phyloP scores from a whole-genome alignment of 1,140 invertebrate species.

The Drosophila yakuba region DNA sequence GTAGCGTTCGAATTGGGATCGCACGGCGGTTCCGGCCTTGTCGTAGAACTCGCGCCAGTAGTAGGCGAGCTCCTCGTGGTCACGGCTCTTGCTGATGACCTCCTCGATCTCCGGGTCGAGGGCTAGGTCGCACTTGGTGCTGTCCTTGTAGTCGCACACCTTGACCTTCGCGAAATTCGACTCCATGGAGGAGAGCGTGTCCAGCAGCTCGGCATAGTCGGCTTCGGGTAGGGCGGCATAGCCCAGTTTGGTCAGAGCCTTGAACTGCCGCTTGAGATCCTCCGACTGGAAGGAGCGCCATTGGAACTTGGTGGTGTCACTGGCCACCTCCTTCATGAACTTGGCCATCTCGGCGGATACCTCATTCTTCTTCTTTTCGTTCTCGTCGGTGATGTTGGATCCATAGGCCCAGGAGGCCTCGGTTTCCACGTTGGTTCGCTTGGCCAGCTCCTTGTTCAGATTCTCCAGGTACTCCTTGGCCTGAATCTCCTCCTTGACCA shows the following conservation, averaged over 20 bases:
- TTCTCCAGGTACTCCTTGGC: slow-evolving; percentile 87
- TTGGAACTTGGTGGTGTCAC: slow-evolving; percentile 87
- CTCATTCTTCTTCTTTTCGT: slow-evolving; percentile 87
- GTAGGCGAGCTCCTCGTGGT: slow-evolving; percentile 90
- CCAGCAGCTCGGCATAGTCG: slow-evolving; percentile 87
- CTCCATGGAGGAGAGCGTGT: slow-evolving; percentile 90
- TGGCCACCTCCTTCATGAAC: slow-evolving; percentile 78
- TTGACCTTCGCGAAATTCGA: slow-evolving; percentile 92
- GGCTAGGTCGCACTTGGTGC: slow-evolving; percentile 89
- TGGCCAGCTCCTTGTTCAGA: slow-evolving; percentile 86
- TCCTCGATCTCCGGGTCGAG: slow-evolving; percentile 92
- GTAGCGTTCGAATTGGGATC: slow-evolving; percentile 89
- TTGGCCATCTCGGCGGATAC: slow-evolving; percentile 78
- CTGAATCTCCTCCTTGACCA: slow-evolving; percentile 86
- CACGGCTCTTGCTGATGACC: slow-evolving; percentile 88
- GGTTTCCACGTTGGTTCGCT: slow-evolving; percentile 86
- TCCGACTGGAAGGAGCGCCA: slow-evolving; percentile 88
- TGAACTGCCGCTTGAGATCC: slow-evolving; percentile 88
- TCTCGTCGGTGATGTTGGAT: slow-evolving; percentile 90
- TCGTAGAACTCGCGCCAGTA: slow-evolving; percentile 92
- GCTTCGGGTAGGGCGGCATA: slow-evolving; percentile 89
- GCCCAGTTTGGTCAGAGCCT: slow-evolving; percentile 88
- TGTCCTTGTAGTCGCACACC: slow-evolving; percentile 89
- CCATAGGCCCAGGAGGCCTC: slow-evolving; percentile 89
- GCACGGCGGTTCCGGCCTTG: slow-evolving; percentile 89